phyloP scores from a whole-genome alignment of 2,797 vertebrate species.

The Myripristis murdjan region DNA sequence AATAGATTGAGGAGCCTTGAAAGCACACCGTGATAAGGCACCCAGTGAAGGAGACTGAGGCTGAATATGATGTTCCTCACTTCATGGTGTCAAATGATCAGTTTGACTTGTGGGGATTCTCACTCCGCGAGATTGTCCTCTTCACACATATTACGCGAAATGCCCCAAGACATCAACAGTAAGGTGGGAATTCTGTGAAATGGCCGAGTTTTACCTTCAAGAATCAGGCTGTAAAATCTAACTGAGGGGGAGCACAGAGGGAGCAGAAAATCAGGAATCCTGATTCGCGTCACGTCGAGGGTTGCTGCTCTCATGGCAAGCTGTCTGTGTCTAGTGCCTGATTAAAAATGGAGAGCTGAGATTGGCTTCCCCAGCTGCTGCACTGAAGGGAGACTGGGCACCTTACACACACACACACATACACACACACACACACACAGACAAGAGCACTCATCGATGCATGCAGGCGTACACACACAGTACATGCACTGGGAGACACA shows the following conservation, averaged over 20 bases:
- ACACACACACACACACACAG: conserved; percentile 11
- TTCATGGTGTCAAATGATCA: neutral
- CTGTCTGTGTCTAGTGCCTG: conserved; percentile 58
- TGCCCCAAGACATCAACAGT: neutral
- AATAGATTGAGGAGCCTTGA: neutral
- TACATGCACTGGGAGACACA: neutral
- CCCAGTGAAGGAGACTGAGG: neutral
- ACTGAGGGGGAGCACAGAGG: conserved; percentile 5
- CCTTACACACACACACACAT: neutral
- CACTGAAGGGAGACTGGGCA: conserved; percentile 5
- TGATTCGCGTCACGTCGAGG: conserved; percentile 69
- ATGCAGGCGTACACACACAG: neutral
- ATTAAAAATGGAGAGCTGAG: conserved; percentile 64
- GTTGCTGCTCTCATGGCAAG: conserved; percentile 54
- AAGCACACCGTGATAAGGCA: neutral
- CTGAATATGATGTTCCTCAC: neutral
- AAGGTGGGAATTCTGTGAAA: conserved; percentile 5
- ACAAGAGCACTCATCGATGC: conserved; percentile 15
- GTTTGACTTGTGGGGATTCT: too few species aligned
- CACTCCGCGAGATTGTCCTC: neutral
- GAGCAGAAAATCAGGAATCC: conserved; percentile 54
- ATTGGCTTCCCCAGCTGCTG: conserved; percentile 41
- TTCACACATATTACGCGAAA: neutral
- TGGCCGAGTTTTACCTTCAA: conserved; percentile 13
- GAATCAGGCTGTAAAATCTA: conserved; percentile 19